Conservation (phyloP, 1,140 invertebrate species). For the Aphelenchoides besseyi region DNA sequence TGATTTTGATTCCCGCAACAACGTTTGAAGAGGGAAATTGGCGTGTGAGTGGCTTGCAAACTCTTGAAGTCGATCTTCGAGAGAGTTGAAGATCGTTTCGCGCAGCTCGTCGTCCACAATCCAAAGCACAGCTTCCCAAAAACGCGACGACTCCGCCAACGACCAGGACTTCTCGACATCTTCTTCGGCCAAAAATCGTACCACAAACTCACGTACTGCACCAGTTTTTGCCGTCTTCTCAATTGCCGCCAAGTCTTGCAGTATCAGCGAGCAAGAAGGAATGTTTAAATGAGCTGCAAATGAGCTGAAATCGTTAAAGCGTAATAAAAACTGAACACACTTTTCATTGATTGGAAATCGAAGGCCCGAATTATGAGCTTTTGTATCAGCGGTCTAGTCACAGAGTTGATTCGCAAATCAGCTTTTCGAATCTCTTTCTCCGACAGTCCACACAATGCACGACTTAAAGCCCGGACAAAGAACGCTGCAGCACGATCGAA, state of each 20-base stretch:
- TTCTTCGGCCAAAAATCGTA: neutral
- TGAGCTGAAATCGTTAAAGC: neutral
- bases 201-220: neutral
- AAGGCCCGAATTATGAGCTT: constrained; percentile 14
- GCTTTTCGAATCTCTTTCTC: neutral
- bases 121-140: constrained; percentile 9
- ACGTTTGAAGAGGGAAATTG: neutral
- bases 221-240: neutral
- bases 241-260: constrained; percentile 10
- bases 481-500: constrained; percentile 13
- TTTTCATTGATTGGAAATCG: constrained; percentile 15
- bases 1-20: neutral
- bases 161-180: neutral
- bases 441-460: neutral
- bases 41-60: neutral
- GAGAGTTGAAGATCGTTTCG: neutral
- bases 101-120: constrained; percentile 8
- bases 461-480: neutral
- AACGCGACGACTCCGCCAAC: neutral
- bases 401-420: neutral
- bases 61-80: neutral
- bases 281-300: constrained; percentile 4
- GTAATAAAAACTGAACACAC: neutral
- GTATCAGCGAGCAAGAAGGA: neutral
- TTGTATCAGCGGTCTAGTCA: neutral